phyloP scores from a whole-genome alignment of 1,140 invertebrate species.

The Drosophila kohkoa region DNA sequence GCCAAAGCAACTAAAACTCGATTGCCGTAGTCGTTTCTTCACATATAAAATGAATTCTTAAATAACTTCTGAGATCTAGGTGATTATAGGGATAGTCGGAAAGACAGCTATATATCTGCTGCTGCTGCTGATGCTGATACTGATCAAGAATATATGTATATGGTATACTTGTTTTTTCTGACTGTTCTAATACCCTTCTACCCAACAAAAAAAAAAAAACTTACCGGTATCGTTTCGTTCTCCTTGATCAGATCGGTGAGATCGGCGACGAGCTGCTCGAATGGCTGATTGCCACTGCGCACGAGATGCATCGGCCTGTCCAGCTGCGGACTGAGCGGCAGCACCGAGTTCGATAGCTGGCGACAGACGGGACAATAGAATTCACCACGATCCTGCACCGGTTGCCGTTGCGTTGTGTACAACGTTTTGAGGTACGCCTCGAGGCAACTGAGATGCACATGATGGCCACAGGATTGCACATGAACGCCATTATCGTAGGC shows the following conservation, averaged over 20 bases:
- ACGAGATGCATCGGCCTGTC: conserved; percentile 89
- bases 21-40: too few species aligned
- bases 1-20: too few species aligned
- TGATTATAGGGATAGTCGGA: too few species aligned
- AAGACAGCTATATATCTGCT: too few species aligned
- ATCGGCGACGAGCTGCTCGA: conserved; percentile 87
- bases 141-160: background rate
- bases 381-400: conserved; percentile 93
- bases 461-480: conserved; percentile 98
- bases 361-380: conserved; percentile 97
- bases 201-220: conserved; percentile 58
- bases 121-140: too few species aligned
- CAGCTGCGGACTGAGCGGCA: conserved; percentile 94
- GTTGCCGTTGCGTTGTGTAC: conserved; percentile 90
- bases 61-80: too few species aligned
- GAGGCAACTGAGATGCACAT: conserved; percentile 96
- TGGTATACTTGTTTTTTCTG: background rate
- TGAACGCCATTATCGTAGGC: conserved; percentile 97
- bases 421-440: conserved; percentile 94
- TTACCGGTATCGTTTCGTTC: conserved; percentile 88
- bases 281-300: conserved; percentile 86
- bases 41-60: too few species aligned
- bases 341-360: conserved; percentile 96
- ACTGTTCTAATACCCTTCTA: too few species aligned
- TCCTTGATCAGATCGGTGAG: conserved; percentile 89